Evolutionary conservation across 2,888 invertebrate species (phyloP), one percentile per base, ranked within the genome.

Genomic region (Microplitis manilae): DNA sequence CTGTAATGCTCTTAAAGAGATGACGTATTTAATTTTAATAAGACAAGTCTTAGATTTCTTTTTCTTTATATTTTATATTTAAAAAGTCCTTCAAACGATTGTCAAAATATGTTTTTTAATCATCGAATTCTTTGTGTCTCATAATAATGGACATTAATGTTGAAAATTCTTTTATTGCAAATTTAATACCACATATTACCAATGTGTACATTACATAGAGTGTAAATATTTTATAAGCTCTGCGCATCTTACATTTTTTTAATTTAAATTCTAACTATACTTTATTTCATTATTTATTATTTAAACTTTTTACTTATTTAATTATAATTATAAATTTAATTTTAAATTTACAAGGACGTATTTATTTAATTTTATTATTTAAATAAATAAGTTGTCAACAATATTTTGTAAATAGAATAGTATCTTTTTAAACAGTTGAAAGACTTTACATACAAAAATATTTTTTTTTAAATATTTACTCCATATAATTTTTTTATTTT

Each of bases 401-500:
- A 64, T 77, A 68, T 59, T 30, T 78, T 77, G 77, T 82, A 81
- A 77, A 82, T 80, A 81, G 79, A 82, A 79, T 77, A 80, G 76
- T 80, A 4, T 30, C 73, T 39, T 80, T 60, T 81, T 80, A 79
- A 82, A 81, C 79, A 80, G 75, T 81, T 79, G 81, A 82, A 81
- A 81, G 78, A 79, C 78, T 78, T 65, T 82, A 79, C 78, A 81
- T 82, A 82, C 80, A 81, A 82, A 82, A 82, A 82, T 82, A 81
- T 77, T 74, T 69, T 78, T 41, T 79, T 41, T 73, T 50, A 65
- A 50, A 71, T 50, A 68, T 65, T 77, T 61, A 50, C 30, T 30
- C 30, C 30, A 30, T 30, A 30, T 30, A 30, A 2, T 30, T 30
- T 4, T 30, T 30, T 30, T 30, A 30, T 30, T 30, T 30, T 30